phyloP scores from a whole-genome alignment of 23 tunicate species.

The Styela clava region DNA sequence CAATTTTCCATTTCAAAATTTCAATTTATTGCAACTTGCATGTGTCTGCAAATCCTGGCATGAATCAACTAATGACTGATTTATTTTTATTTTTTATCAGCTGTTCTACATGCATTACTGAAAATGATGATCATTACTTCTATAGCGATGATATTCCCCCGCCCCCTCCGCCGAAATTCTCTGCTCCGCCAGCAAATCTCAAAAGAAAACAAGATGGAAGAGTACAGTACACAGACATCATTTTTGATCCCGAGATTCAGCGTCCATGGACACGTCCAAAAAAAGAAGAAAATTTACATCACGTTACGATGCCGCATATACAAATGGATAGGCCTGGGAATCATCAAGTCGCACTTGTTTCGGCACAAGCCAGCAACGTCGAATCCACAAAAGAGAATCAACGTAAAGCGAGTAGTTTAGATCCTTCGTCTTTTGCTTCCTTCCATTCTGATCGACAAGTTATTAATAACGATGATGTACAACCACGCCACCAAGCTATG shows the following conservation, averaged over 20 bases:
- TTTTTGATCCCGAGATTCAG: neutral
- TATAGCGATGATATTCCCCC: neutral
- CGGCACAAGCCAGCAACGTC: neutral
- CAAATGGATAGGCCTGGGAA: neutral
- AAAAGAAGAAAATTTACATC: neutral
- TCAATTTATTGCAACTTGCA: too few species aligned
- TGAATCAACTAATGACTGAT: too few species aligned
- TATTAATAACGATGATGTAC: neutral
- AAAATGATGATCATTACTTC: neutral
- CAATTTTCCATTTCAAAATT: too few species aligned
- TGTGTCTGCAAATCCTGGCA: too few species aligned
- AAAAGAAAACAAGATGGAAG: neutral
- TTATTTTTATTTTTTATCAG: too few species aligned
- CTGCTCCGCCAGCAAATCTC: neutral
- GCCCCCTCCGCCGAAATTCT: neutral
- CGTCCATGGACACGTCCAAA: neutral
- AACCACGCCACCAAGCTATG: conserved; percentile 34
- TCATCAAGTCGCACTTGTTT: neutral
- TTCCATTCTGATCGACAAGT: conserved; percentile 9
- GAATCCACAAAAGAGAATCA: conserved; percentile 2
- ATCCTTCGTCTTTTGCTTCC: conserved; percentile 26
- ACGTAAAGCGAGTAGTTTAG: neutral
- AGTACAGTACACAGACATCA: neutral
- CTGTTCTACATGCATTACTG: neutral
- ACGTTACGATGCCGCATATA: neutral